Evolutionary conservation across 2,113 vertebrate species (phyloP).

Genomic region (Chamaea fasciata): DNA sequence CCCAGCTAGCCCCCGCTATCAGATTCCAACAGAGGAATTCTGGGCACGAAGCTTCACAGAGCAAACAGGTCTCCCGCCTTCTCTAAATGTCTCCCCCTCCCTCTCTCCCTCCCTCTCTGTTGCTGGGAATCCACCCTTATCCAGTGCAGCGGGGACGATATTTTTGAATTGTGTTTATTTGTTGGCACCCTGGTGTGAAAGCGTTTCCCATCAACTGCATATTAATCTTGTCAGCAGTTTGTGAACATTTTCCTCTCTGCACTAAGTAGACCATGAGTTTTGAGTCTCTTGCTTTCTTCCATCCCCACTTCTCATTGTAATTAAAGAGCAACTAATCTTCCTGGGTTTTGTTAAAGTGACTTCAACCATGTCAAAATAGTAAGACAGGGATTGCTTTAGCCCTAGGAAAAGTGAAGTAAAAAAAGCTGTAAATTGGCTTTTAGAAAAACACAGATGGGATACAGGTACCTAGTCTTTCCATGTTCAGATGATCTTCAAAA

Average conservation of each 20-base stretch:
- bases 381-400: not conserved
- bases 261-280: conserved; percentile 69
- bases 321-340: not conserved
- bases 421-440: not conserved
- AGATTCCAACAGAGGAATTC: conserved; percentile 71
- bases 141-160: conserved; percentile 60
- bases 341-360: not conserved
- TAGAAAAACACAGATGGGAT: not conserved
- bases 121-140: conserved; percentile 43
- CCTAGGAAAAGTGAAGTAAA: not conserved
- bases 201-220: conserved; percentile 84
- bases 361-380: not conserved
- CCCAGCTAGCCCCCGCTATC: not conserved
- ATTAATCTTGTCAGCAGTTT: conserved; percentile 90
- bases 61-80: not conserved
- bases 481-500: not conserved
- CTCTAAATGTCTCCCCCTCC: not conserved
- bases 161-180: conserved; percentile 95
- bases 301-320: conserved; percentile 19
- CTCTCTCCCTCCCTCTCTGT: not conserved
- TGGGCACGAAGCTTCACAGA: conserved; percentile 66
- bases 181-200: conserved; percentile 91
- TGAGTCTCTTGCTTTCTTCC: conserved; percentile 29
- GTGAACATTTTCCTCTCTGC: conserved; percentile 65
- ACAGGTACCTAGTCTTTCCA: not conserved